Percentiles rank a stretch among this genome's conserved stretches.
These are phyloP conservation scores for Nephrotoma appendiculata DNA, from an alignment of 2,888 invertebrate genomes.

Conservation along the genomic window DNA sequence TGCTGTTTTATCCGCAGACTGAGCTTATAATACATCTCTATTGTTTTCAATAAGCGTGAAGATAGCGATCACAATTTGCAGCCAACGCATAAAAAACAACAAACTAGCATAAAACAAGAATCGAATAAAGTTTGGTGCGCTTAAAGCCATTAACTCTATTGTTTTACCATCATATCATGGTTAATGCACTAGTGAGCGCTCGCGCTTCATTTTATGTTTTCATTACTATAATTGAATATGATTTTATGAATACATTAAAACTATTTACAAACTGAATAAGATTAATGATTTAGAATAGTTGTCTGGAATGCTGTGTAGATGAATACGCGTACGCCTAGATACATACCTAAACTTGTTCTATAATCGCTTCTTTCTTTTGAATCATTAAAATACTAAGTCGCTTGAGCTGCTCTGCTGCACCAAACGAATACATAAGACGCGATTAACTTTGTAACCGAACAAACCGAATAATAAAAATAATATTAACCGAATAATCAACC, in stretches of 20 bases:
- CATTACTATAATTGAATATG: background rate
- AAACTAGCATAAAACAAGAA: background rate
- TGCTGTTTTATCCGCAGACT: background rate
- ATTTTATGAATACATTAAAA: background rate
- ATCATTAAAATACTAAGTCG: too few relatives aligned
- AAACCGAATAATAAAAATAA: background rate
- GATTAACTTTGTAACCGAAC: background rate
- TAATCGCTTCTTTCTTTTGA: background rate
- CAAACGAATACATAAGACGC: background rate
- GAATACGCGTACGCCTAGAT: too few relatives aligned
- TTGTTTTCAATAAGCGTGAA: background rate
- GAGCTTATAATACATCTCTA: background rate
- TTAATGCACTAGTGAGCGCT: background rate
- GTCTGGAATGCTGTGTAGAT: background rate
- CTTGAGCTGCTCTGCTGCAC: background rate
- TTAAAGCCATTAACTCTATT: background rate
- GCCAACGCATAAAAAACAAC: background rate
- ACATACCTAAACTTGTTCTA: background rate
- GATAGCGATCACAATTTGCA: background rate
- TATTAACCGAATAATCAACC: constrained; percentile 1
- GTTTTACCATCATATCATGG: background rate
- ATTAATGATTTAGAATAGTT: background rate
- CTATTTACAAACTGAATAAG: background rate
- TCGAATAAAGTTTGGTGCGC: background rate
- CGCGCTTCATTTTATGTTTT: background rate